Evolutionary conservation across 2,888 invertebrate genomes (phyloP).

Genomic region (Pachymerium ferrugineum): DNA sequence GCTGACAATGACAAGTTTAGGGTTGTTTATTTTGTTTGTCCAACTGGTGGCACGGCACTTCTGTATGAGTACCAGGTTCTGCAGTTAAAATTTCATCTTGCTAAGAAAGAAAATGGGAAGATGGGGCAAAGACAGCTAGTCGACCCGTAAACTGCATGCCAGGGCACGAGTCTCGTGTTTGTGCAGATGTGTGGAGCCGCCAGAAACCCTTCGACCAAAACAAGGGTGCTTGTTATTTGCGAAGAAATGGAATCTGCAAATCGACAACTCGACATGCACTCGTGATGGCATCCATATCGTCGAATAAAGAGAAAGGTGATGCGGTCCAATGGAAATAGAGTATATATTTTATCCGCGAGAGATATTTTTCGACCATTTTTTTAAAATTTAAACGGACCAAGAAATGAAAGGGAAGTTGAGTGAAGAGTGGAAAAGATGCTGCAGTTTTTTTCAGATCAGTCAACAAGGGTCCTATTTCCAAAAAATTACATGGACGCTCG

Average conservation of each 20-base stretch:
- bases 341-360: neutral
- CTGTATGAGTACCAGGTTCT: neutral
- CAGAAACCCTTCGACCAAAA: neutral
- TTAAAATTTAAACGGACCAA: neutral
- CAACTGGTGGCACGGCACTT: neutral
- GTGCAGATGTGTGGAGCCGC: neutral
- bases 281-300: neutral
- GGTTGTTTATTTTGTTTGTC: neutral
- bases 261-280: neutral
- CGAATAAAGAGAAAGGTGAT: neutral
- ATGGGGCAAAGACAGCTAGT: neutral
- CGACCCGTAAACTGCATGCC: slow-evolving; percentile 1
- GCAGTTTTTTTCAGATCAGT: too few relatives aligned
- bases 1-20: neutral
- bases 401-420: too few relatives aligned
- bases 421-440: neutral
- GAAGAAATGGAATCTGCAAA: neutral
- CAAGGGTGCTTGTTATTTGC: neutral
- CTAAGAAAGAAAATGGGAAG: neutral
- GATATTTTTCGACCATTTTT: neutral
- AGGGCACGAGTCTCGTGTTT: neutral
- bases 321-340: neutral
- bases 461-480: too few relatives aligned
- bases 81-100: neutral
- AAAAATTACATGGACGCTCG: too few relatives aligned